These are phyloP conservation scores for Drosophila carrolli DNA, from an alignment of 1,140 invertebrate species.

Conservation along the genomic window DNA sequence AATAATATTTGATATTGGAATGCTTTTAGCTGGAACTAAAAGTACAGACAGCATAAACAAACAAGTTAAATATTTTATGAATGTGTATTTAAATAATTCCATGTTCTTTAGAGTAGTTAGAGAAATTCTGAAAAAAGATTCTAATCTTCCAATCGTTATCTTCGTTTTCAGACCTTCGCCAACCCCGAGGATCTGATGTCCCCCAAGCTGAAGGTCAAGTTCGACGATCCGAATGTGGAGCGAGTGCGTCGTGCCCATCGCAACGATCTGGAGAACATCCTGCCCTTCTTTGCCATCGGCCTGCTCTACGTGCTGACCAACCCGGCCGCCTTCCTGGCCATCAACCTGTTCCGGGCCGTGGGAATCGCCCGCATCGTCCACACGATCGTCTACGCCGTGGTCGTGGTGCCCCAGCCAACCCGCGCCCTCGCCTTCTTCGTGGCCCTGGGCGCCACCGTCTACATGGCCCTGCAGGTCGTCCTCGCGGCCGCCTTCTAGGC, in stretches of 20 bases:
- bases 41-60: too few species aligned
- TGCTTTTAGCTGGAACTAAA: too few species aligned
- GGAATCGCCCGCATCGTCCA: constrained; percentile 87
- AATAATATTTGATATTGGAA: too few species aligned
- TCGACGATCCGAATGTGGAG: constrained; percentile 86
- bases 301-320: constrained; percentile 87
- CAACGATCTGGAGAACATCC: constrained; percentile 90
- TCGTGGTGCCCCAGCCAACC: constrained; percentile 86
- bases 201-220: constrained; percentile 85
- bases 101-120: too few species aligned
- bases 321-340: constrained; percentile 86
- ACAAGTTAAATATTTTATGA: too few species aligned
- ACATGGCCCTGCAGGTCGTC: constrained; percentile 85
- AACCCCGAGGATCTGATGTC: constrained; percentile 86
- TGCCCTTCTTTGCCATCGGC: constrained; percentile 87
- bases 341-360: constrained; percentile 87
- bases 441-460: constrained; percentile 85
- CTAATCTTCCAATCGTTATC: neutral
- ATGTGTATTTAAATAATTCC: too few species aligned
- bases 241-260: constrained; percentile 87
- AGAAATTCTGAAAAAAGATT: too few species aligned
- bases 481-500: constrained; percentile 85
- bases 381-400: constrained; percentile 87
- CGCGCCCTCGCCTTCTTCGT: constrained; percentile 86
- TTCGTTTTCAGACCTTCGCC: constrained; percentile 86